Base-by-base conservation (phyloP, 2,888 invertebrate genomes). In the Latrodectus elegans region DNA sequence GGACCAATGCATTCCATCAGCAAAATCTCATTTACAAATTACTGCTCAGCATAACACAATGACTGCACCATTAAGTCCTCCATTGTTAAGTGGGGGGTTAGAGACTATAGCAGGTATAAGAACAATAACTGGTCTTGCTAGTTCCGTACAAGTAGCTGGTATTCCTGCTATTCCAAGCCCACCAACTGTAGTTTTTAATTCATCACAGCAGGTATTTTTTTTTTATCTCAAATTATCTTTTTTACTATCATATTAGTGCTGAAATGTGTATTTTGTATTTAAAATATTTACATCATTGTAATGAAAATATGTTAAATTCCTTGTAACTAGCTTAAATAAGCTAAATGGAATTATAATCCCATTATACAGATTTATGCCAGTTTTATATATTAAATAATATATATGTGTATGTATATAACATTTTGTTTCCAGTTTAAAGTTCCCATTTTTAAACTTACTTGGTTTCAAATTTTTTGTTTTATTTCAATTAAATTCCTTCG, bases 111-210 rank as follows among this genome's bases (percentile, higher is more conserved):
- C 89, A 64, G 88, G 89, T 11, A 88, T 89, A 15, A 76, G 89
- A 77, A 84, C 89, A 4, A 88, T 89, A 38, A 79, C 89, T 68
- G 89, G 89, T 49, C 71, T 89, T 10, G 82, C 89, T 9, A 89
- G 88, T 49, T 89, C 89, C 53, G 88, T 89, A 53, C 89, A 87
- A 78, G 83, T 90, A 8, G 88, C 86, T 55, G 78, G 89, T 14
- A 88, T 90, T 52, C 90, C 90, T 71, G 87, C 96, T 52, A 96
- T 97, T 89, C 97, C 97, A 55, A 97, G 96, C 80, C 97, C 97
- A 22, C 95, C 95, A 38, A 95, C 96, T 15, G 89, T 96, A 81
- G 93, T 96, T 88, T 96, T 95, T 91, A 96, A 96, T 92, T 95
- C 96, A 53, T 95, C 96, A 71, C 95, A 95, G 91, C 88, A 78